Percentiles rank a stretch among this genome's conserved stretches.
These are phyloP conservation scores for Corythornis leucogaster DNA, from an alignment of 2,797 vertebrate species.

Conservation along the genomic window DNA sequence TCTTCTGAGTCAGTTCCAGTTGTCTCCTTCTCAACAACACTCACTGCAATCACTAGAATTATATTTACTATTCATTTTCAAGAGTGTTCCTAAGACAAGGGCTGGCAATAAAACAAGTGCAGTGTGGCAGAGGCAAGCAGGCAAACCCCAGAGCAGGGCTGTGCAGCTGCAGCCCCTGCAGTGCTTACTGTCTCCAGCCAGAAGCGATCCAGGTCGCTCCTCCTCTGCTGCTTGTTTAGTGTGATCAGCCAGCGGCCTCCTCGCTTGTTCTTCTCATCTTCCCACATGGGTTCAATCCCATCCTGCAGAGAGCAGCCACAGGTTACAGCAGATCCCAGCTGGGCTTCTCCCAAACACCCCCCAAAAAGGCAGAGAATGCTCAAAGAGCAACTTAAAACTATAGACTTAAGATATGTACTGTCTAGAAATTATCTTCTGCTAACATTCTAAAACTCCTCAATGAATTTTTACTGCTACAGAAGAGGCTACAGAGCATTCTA, in stretches of 20 bases:
- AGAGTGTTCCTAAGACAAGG: neutral
- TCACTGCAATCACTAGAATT: neutral
- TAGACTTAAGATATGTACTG: neutral
- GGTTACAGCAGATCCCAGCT: neutral
- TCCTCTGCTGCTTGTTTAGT: constrained; percentile 94
- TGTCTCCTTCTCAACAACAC: neutral
- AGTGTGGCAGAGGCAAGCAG: neutral
- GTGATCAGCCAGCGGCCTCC: constrained; percentile 97
- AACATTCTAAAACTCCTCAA: neutral
- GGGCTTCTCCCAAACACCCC: neutral
- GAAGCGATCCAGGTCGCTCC: constrained; percentile 93
- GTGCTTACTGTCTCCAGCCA: constrained; percentile 95
- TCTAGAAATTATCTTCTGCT: neutral
- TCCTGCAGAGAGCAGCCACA: constrained; percentile 80
- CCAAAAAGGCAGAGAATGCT: neutral
- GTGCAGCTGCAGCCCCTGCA: neutral
- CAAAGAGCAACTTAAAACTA: neutral
- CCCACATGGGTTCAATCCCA: constrained; percentile 98
- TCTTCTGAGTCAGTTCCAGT: neutral
- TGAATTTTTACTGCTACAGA: neutral
- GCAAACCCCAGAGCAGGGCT: neutral
- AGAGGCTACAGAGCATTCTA: neutral
- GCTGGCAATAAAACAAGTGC: too few relatives aligned
- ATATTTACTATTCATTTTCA: neutral
- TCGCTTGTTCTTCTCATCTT: constrained; percentile 92